Evolutionary conservation across 2,888 invertebrate species (phyloP), one percentile per base, ranked within the genome.

Genomic region (Tortrix viridana): DNA sequence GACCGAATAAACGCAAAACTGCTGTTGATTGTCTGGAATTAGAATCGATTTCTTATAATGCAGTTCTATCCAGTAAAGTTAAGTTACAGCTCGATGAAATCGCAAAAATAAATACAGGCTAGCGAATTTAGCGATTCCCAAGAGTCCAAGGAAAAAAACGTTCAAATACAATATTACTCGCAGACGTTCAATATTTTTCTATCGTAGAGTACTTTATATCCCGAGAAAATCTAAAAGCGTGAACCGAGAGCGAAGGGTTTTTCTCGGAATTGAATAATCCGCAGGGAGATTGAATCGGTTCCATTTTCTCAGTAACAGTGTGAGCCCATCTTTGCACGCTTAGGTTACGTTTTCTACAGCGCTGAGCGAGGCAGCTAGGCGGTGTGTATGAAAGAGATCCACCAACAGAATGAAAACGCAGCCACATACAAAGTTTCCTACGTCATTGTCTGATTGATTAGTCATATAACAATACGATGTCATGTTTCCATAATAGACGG

Each of bases 1-100:
- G 43, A 43, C 26, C 43, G 43, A 19, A 16, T 37, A 41, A 26
- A 41, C 49, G n/a, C 43, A 59, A 32, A n/a, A 16, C 43, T 43
- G 18, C 20, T n/a, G 16, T 54, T 50, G 43, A 61, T 61, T 56
- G 61, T 48, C 16, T 18, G 23, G 14, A 61, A 61, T 61, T 49
- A 37, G 44, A 46, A 62, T 62, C 38, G 56, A 26, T 16, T 56
- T 60, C 53, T 37, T 14, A 59, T 50, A 26, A 50, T 50, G 23
- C 50, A 44, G 55, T 50, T 56, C 23, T 12, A 49, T 56, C 22
- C 32, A 37, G 49, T 49, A 9, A 41, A 26, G 14, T 41, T 16
- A 5, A 1, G 16, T n/a, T 16, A 41, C 6, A 16, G 6, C 6
- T n/a, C 41, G n/a, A 41, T 41, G n/a, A 41, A 16, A n/a, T n/a